These are phyloP conservation scores for Hecatera dysodea DNA, from an alignment of 2,888 invertebrate species.

Conservation along the genomic window DNA sequence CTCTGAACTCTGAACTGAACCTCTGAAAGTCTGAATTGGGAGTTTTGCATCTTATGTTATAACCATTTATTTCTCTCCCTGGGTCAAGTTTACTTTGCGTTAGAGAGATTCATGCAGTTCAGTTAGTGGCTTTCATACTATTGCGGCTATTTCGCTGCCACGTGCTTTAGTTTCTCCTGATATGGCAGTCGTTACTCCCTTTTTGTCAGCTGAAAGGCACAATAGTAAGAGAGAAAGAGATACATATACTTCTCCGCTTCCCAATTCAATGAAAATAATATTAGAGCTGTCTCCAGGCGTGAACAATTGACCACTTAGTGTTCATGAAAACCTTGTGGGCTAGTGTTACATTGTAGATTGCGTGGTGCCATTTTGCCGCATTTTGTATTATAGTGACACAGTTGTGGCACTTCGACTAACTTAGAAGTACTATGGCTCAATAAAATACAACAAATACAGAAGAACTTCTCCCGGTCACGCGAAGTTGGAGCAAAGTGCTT, in stretches of 20 bases:
- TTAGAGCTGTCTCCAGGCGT: neutral
- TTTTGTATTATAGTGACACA: neutral
- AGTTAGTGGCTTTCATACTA: neutral
- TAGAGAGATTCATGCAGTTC: neutral
- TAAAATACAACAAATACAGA: neutral
- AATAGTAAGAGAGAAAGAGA: conserved; percentile 33
- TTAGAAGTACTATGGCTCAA: neutral
- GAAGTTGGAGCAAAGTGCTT: neutral
- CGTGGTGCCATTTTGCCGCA: conserved; percentile 11
- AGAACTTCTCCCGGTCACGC: no score
- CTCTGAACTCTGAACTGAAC: neutral
- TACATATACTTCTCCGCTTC: neutral
- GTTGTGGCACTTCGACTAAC: neutral
- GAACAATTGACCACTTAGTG: neutral
- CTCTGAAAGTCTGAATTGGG: neutral
- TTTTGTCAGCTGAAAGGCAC: neutral
- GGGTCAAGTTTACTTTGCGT: neutral
- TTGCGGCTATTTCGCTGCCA: neutral
- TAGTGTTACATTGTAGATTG: conserved; percentile 13
- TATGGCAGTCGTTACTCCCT: neutral
- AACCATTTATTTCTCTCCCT: neutral
- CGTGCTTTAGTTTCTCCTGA: neutral
- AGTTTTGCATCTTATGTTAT: neutral
- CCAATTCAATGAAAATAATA: neutral
- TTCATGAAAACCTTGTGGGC: conserved; percentile 29